Percentiles rank a stretch among this genome's conserved stretches.
phyloP scores from a whole-genome alignment of 2,888 invertebrate genomes.

The Zygaena filipendulae region DNA sequence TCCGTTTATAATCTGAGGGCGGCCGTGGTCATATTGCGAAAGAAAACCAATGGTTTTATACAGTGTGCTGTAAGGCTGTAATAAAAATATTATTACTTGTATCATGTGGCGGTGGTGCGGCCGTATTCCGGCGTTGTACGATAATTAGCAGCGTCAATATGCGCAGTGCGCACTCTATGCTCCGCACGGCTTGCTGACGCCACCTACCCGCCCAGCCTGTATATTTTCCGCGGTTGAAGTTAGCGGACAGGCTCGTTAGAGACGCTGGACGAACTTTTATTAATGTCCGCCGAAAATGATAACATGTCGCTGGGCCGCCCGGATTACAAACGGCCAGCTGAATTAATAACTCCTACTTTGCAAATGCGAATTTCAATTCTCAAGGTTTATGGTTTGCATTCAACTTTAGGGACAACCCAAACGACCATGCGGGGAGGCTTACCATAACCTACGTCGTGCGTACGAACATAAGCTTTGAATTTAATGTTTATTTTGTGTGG shows the following conservation, averaged over 20 bases:
- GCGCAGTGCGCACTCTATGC: constrained; percentile 25
- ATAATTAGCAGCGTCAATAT: constrained; percentile 42
- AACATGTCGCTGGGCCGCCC: constrained; percentile 36
- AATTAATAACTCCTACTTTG: constrained; percentile 50
- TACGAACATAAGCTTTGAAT: constrained; percentile 3
- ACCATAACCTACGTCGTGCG: neutral
- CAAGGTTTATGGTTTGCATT: no score
- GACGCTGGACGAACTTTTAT: constrained; percentile 44
- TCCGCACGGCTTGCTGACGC: no score
- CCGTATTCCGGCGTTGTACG: constrained; percentile 13
- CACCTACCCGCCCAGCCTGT: no score
- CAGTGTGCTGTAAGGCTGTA: neutral
- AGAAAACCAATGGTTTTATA: no score
- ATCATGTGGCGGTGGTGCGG: neutral
- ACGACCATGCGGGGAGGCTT: no score
- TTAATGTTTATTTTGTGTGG: constrained; percentile 10
- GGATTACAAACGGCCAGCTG: constrained; percentile 42
- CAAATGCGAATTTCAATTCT: constrained; percentile 35
- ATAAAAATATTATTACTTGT: neutral
- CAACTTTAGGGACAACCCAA: no score
- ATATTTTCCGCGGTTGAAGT: constrained; percentile 40
- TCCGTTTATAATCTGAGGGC: no score
- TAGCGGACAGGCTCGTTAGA: constrained; percentile 35
- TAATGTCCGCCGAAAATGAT: constrained; percentile 53
- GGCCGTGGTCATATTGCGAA: no score